These are phyloP conservation scores for Drosophila subsilvestris DNA, from an alignment of 2,888 invertebrate species.

Conservation along the genomic window DNA sequence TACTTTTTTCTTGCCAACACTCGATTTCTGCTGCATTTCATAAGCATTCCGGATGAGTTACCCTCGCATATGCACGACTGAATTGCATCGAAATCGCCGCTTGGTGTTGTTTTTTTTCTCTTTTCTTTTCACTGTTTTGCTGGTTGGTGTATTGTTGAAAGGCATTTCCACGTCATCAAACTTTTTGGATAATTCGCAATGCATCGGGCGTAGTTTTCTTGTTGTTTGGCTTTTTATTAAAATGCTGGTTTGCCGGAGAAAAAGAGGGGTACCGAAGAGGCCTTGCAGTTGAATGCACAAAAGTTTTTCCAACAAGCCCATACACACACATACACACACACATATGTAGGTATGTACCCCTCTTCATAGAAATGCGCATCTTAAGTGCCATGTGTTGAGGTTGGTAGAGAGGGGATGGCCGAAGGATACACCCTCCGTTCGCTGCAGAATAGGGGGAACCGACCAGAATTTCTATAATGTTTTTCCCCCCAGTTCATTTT, in stretches of 20 bases:
- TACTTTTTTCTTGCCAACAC: conserved; percentile 6
- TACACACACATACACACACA: conserved; percentile 11
- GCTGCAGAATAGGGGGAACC: not conserved
- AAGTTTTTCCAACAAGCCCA: conserved; percentile 30
- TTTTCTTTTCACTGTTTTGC: conserved; percentile 12
- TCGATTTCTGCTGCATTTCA: conserved; percentile 34
- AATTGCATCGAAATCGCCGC: conserved; percentile 18
- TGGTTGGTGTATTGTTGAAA: conserved; percentile 47
- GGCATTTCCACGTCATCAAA: conserved; percentile 69
- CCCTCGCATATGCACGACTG: conserved; percentile 46
- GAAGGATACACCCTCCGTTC: conserved; percentile 11
- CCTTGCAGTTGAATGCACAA: conserved; percentile 58
- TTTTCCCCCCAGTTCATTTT: conserved; percentile 53
- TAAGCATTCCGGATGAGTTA: conserved; percentile 48
- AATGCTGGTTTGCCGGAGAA: conserved; percentile 37
- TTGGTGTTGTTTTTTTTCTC: conserved; percentile 6
- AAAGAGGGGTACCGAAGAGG: conserved; percentile 41
- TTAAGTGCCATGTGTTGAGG: conserved; percentile 39
- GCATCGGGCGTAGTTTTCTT: conserved; percentile 46
- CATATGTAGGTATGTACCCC: not conserved
- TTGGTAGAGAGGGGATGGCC: conserved; percentile 5
- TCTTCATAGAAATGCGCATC: conserved; percentile 35
- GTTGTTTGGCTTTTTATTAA: conserved; percentile 54
- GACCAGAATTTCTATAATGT: conserved; percentile 42
- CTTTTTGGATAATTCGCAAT: conserved; percentile 64